phyloP scores from a whole-genome alignment of 2,888 invertebrate genomes.

The Azorinus chamasolen region DNA sequence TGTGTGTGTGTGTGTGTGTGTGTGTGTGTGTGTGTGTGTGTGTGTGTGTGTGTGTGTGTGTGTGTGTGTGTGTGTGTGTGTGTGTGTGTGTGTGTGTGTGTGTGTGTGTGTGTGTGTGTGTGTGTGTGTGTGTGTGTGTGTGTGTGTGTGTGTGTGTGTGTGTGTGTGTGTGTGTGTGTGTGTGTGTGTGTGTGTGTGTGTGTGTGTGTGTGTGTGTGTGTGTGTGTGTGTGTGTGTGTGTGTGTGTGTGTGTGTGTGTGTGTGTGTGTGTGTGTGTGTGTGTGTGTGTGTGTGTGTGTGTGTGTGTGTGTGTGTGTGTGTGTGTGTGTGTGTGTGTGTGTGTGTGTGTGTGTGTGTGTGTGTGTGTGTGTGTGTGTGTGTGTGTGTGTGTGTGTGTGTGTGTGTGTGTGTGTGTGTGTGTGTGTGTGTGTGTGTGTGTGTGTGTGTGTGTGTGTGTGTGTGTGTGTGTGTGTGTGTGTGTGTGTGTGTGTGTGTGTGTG shows the following conservation, averaged over 20 bases:
- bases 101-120: too few relatives aligned
- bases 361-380: not conserved
- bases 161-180: conserved; percentile 3
- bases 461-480: conserved; percentile 13
- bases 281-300: conserved; percentile 3
- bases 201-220: conserved; percentile 3
- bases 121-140: too few relatives aligned
- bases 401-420: conserved; percentile 2
- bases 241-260: conserved; percentile 3
- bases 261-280: conserved; percentile 3
- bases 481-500: conserved; percentile 13
- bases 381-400: too few relatives aligned
- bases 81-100: too few relatives aligned
- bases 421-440: conserved; percentile 13
- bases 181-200: conserved; percentile 3
- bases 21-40: too few relatives aligned
- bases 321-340: not conserved
- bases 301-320: conserved; percentile 3
- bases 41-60: too few relatives aligned
- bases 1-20: too few relatives aligned
- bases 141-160: too few relatives aligned
- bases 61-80: too few relatives aligned
- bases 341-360: not conserved
- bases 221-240: conserved; percentile 3
- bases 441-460: conserved; percentile 13